A percentile compares a stretch with the other conserved stretches of the same genome.
These are phyloP conservation scores for Actinostola sp. DNA, from an alignment of 92 coral and sea anemone genomes.

Conservation along the genomic window DNA sequence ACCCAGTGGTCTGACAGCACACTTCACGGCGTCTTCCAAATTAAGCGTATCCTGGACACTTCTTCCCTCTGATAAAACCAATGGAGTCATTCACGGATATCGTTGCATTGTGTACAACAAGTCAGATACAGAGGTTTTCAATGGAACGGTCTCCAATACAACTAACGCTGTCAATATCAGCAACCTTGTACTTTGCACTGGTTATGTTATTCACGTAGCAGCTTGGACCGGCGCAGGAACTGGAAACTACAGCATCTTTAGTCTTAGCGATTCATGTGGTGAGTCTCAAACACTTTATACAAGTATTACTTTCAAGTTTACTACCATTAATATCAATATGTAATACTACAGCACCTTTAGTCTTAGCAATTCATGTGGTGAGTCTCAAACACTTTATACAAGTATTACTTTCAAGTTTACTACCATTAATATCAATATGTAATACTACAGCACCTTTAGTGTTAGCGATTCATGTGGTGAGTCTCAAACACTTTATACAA, in stretches of 20 bases:
- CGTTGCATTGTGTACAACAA: slow-evolving; percentile 14
- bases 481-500: no score
- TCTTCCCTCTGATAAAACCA: slow-evolving; percentile 20
- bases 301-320: no score
- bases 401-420: no score
- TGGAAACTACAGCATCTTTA: slow-evolving; percentile 35
- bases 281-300: no score
- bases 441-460: slow-evolving; percentile 14
- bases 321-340: no score
- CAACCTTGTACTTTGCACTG: slow-evolving; percentile 40
- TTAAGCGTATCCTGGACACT: slow-evolving; percentile 34
- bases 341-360: slow-evolving; percentile 16
- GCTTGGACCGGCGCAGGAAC: slow-evolving; percentile 47
- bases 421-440: no score
- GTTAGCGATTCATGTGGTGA: slow-evolving; percentile 49
- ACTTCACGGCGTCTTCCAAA: slow-evolving; percentile 21
- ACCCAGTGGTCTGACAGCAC: slow-evolving; percentile 23
- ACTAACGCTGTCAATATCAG: slow-evolving; percentile 9
- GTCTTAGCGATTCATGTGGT: slow-evolving; percentile 44
- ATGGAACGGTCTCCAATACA: slow-evolving; percentile 7
- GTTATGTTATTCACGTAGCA: slow-evolving; percentile 46
- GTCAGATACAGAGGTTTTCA: neutral
- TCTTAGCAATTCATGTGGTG: slow-evolving; percentile 45
- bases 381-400: no score
- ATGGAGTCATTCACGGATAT: slow-evolving; percentile 37